Conservation (phyloP, 2,797 vertebrate genomes). For the Melopsittacus undulatus region DNA sequence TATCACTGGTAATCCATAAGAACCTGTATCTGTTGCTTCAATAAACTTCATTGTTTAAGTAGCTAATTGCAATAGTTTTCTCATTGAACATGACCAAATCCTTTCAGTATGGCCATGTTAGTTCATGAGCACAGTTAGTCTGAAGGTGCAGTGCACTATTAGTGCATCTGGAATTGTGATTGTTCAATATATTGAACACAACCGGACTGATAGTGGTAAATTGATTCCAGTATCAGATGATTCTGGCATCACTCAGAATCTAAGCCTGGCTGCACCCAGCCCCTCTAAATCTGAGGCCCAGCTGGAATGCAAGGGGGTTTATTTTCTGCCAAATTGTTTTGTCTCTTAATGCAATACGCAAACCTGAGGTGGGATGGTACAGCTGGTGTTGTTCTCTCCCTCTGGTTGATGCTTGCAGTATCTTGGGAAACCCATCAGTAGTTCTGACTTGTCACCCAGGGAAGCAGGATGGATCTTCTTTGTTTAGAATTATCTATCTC, state of each 20-base stretch:
- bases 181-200: background rate
- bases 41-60: background rate
- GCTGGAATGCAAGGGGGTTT: background rate
- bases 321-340: background rate
- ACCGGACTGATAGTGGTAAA: background rate
- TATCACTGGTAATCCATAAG: background rate
- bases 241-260: background rate
- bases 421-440: background rate
- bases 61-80: background rate
- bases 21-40: background rate
- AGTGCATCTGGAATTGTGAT: background rate
- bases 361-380: background rate
- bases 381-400: background rate
- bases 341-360: background rate
- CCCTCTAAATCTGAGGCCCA: background rate
- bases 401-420: background rate
- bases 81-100: background rate
- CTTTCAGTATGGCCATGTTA: background rate
- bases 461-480: background rate
- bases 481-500: background rate
- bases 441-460: background rate
- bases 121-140: background rate
- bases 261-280: background rate
- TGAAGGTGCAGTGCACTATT: background rate
- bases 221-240: background rate